Percentiles rank a stretch among this genome's conserved stretches.
Conservation (phyloP, 2,888 invertebrate genomes). For the Athalia cordata region DNA sequence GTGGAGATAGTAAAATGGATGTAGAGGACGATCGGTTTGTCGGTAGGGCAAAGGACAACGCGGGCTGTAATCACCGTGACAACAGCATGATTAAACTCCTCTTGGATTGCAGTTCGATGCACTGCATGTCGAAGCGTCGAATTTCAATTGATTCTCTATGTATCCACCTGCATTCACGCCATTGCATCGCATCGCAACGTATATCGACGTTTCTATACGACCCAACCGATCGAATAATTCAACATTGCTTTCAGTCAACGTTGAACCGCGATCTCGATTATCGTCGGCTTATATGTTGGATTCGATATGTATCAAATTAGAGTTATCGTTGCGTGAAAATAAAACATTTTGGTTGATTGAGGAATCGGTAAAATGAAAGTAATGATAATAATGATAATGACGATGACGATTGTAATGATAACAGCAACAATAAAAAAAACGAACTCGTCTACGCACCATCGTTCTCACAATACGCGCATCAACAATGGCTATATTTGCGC, state of each 20-base stretch:
- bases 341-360: too few species aligned
- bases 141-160: conserved; percentile 35
- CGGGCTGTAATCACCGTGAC: conserved; percentile 25
- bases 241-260: too few species aligned
- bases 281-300: too few species aligned
- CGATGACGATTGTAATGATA: too few species aligned
- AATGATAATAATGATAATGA: too few species aligned
- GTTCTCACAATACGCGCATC: neutral
- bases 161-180: neutral
- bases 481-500: neutral
- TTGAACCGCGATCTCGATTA: too few species aligned
- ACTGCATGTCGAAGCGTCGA: neutral
- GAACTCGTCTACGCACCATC: neutral
- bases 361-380: too few species aligned
- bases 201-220: too few species aligned
- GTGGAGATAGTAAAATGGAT: conserved; percentile 7
- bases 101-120: conserved; percentile 21
- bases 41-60: conserved; percentile 20
- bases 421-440: too few species aligned
- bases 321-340: too few species aligned
- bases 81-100: conserved; percentile 43
- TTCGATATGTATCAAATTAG: too few species aligned
- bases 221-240: too few species aligned
- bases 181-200: neutral
- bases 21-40: conserved; percentile 6